Evolutionary conservation across 2,797 vertebrate genomes (phyloP), one percentile per base, ranked within the genome.

Genomic region (Poeciliopsis paucimaculata): DNA sequence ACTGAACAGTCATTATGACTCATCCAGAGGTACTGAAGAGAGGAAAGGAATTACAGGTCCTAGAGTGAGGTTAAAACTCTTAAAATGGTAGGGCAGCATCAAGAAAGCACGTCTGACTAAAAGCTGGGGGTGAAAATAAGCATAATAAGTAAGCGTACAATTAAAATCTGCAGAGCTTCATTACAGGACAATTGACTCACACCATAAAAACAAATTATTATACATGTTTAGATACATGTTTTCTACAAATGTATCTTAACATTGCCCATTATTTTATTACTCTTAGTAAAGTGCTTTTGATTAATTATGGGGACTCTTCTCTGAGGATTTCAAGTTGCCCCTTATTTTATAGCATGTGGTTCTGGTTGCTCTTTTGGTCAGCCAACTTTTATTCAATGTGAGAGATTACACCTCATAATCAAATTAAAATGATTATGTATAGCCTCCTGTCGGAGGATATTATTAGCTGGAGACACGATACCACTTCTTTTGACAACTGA

Each of bases 1-100:
- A 74, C 76, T 77, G 84, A 88, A 78, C 87, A 90, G 84, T 84
- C 87, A 80, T n/a, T 70, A n/a, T 90, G 87, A 92, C 83, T 91
- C 88, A 89, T 75, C 81, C 68, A 71, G 85, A 85, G 82, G 79
- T 75, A 73, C 73, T 83, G 73, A 84, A 73, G 77, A 84, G 77
- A 16, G 51, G 66, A 31, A 84, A 75, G 77, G 68, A 83, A 82
- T 84, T 76, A 81, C 12, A 62, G 46, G 34, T 73, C 78, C 23
- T 49, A 18, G 28, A 43, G 49, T 83, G 55, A 86, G 74, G 68
- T 86, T 74, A 76, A 86, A 80, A 82, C 72, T 82, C 53, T 70
- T 28, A 41, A 80, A 81, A 57, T 74, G 75, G 49, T 20, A 70
- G 46, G 78, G 57, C 66, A 73, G 43, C 53, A 41, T 18, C 41